These are phyloP conservation scores for Micrasema minimum DNA, from an alignment of 1,140 invertebrate species.

Conservation along the genomic window DNA sequence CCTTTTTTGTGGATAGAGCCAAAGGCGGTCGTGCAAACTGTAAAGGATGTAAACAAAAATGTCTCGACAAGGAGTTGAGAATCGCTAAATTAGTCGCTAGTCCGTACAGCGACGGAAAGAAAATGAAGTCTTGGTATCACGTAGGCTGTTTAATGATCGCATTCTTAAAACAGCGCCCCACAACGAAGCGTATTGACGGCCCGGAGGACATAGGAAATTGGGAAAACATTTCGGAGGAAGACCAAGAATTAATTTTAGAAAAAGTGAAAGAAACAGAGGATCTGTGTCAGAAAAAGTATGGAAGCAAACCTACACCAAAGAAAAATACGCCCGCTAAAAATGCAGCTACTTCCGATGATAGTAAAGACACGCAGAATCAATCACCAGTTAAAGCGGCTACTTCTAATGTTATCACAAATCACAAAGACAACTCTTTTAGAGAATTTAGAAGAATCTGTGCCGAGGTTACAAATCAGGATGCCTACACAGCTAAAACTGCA, in stretches of 20 bases:
- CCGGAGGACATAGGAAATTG: conserved; percentile 85
- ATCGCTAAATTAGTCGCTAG: conserved; percentile 81
- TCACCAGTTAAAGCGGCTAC: background rate
- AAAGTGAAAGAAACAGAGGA: conserved; percentile 71
- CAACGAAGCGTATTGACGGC: conserved; percentile 84
- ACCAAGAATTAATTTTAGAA: conserved; percentile 73
- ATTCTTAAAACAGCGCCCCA: conserved; percentile 80
- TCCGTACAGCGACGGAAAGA: conserved; percentile 82
- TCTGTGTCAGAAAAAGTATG: conserved; percentile 64
- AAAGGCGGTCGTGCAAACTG: conserved; percentile 85
- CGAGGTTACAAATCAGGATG: conserved; percentile 78
- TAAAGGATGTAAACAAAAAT: conserved; percentile 87
- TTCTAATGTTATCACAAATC: conserved; percentile 41
- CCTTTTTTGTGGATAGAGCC: conserved; percentile 79
- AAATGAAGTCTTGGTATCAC: conserved; percentile 89
- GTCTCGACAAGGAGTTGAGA: conserved; percentile 76
- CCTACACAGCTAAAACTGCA: conserved; percentile 86
- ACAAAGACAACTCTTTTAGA: conserved; percentile 78
- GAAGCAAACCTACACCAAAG: conserved; percentile 57
- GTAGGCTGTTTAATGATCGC: conserved; percentile 82
- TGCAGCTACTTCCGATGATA: background rate
- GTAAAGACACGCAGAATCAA: background rate
- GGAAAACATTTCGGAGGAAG: conserved; percentile 73
- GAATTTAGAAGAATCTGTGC: conserved; percentile 83
- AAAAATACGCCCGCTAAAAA: conserved; percentile 28